phyloP scores from a whole-genome alignment of 2,888 invertebrate genomes.

The Agrotis exclamationis region DNA sequence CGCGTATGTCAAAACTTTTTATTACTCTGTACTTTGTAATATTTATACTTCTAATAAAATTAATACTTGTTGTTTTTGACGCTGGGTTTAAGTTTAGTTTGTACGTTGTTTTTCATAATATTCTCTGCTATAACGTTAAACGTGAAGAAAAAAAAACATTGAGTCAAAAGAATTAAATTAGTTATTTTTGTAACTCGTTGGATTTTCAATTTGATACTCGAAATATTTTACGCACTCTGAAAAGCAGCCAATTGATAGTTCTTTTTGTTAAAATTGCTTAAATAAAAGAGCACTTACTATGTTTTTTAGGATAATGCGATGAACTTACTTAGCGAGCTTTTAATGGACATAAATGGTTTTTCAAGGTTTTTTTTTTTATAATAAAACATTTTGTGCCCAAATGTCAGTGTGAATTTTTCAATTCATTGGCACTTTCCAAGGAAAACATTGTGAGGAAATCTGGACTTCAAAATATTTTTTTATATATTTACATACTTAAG shows the following conservation, averaged over 20 bases:
- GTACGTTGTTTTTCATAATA: conserved; percentile 7
- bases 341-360: no score
- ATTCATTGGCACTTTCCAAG: no score
- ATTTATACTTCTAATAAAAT: conserved; percentile 27
- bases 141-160: not conserved
- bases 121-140: not conserved
- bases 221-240: not conserved
- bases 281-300: no score
- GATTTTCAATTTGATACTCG: not conserved
- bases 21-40: conserved; percentile 18
- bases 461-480: no score
- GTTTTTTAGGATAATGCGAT: no score
- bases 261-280: not conserved
- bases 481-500: no score
- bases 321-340: no score
- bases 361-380: no score
- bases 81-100: conserved; percentile 13
- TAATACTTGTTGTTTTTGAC: conserved; percentile 22
- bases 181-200: not conserved
- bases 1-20: conserved; percentile 30
- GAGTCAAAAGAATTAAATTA: not conserved
- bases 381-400: no score
- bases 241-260: not conserved
- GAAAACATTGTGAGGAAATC: no score
- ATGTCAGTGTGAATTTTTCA: no score